Evolutionary conservation across 2,888 invertebrate genomes (phyloP), one percentile per base, ranked within the genome.

Genomic region (Hipparchia semele): DNA sequence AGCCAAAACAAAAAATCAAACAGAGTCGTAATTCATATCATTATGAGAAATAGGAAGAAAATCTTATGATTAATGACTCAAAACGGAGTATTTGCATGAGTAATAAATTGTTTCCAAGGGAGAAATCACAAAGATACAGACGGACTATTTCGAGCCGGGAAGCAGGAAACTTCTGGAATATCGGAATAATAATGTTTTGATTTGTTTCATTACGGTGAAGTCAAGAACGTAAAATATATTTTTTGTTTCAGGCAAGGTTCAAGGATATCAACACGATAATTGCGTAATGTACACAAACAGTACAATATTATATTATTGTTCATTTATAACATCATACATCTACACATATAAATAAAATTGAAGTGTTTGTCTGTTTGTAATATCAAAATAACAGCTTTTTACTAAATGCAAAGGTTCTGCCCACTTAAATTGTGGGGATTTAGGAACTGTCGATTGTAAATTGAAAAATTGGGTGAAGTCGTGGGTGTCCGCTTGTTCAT

Each of bases 81-180:
- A 68, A 69, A 71, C 70, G 71, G 71, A 68, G 51, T 75, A 75
- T 73, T 70, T 73, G 73, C 70, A 75, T 73, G 73, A 71, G 70
- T 67, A 72, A 74, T 74, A 72, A 74, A 74, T 74, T 74, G 72
- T 62, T 74, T 61, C 62, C 66, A 68, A 54, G 58, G 53, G 60
- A 65, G 70, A 59, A 70, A 70, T 72, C 68, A 66, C 70, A 70
- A 70, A 49, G 58, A 68, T 68, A 56, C 13, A 45, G 67, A 60
- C 33, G 10, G 68, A 9, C 56, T n/a, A 39, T 67, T 56, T 12
- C n/a, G 67, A 12, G 12, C 7, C 13, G 54, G 56, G 9, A 39
- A 39, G 13, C 45, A 13, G 45, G 46, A 67, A 65, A 65, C 53
- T 65, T 65, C 9, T 13, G 12, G 65, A 33, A 65, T 39, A 53